Base-by-base conservation (phyloP, 2,888 invertebrate species). In the Tipula lateralis region DNA sequence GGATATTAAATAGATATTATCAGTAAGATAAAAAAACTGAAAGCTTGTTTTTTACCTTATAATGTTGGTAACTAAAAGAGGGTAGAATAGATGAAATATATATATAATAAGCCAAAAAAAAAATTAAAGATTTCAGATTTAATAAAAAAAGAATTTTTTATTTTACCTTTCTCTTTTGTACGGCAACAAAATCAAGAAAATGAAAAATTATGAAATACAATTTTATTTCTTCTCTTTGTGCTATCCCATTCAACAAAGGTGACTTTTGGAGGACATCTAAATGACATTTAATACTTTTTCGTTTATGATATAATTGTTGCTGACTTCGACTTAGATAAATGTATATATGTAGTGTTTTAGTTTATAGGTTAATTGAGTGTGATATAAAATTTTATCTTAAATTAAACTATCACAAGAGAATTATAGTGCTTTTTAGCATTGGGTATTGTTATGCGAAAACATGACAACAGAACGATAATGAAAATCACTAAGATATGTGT, bases 1-100 rank as follows among this genome's bases (percentile, higher is more conserved):
- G 66, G 66, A 66, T 66, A 66, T 66, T 66, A 66, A 66, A 66
- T 66, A 24, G 66, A 66, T 24, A 66, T 66, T 66, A 66, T 66
- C 66, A 66, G 66, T 66, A 66, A 24, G 66, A 66, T 66, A 66
- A 66, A 66, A 32, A 44, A 66, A 66, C 24, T 19, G 24, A 66
- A 66, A 66, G 66, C 44, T 66, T 66, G 19, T 66, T 24, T 66
- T 24, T 24, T 50, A n/a, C n/a, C 24, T 66, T n/a, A n/a, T n/a
- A n/a, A n/a, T n/a, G n/a, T 66, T 66, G 19, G 24, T n/a, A 66
- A 24, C 66, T 9, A 66, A 66, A 66, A 6, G 66, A 66, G 66
- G 66, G 66, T 66, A n/a, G 66, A 66, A 66, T 66, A 66, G 24
- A 66, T 66, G 24, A 66, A 66, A 66, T 66, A 9, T 24, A 66